Base-by-base conservation (phyloP, 2,888 invertebrate genomes). In the Caenorhabditis macrosperma region DNA sequence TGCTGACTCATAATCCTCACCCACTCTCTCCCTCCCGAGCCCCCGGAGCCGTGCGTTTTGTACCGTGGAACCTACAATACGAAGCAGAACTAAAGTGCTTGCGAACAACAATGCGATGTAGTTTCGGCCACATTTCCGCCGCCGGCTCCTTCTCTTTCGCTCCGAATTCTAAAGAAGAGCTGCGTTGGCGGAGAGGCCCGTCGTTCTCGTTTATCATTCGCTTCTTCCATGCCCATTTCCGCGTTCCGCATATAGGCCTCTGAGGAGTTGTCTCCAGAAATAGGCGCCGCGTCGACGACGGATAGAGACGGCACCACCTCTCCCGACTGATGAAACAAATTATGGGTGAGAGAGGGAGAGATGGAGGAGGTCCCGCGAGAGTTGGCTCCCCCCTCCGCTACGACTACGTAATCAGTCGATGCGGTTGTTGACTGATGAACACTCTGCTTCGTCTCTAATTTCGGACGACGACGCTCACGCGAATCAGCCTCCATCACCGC, bases 221-320 rank as follows among this genome's bases (percentile, higher is more conserved):
- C 55, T 55, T 30, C n/a, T 17, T 57, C 30, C 24, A 54, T 66
- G n/a, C 74, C 63, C 55, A 57, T 52, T 66, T 75, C 75, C 67
- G 67, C 66, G 60, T 67, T 67, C 75, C 67, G 52, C 46, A 46
- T 67, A 60, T 75, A 63, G 63, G 35, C 72, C 72, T 72, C 74
- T 26, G 30, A 74, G 57, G 64, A 74, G 74, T 74, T 57, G 64
- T 54, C 38, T 28, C 55, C 46, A 48, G 24, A 64, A 64, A 71
- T 61, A 61, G 54, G 44, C 41, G n/a, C n/a, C 20, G 9, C 24
- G 35, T 17, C 22, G 20, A 48, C 2, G 22, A 20, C 33, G 30
- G 17, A 22, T 22, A 22, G 48, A 24, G n/a, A n/a, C n/a, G n/a
- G n/a, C n/a, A n/a, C n/a, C 59, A 50, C 55, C 68, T 69, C 35